Base-by-base conservation (phyloP, 2,797 vertebrate genomes). In the Picus viridis region DNA sequence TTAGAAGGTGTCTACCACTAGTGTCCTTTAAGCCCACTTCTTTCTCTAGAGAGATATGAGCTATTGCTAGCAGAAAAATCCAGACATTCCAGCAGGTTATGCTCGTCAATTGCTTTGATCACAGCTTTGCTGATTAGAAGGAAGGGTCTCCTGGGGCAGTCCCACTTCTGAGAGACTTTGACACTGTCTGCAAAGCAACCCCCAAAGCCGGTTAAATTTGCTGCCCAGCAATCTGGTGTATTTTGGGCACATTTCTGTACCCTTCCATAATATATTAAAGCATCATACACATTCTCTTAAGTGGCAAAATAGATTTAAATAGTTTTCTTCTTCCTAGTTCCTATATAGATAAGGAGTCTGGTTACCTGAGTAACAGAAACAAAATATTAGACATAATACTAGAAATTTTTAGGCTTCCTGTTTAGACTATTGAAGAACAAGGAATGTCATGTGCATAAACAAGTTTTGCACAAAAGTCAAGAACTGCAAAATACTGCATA, bases 341-440 rank as follows among this genome's bases (percentile, higher is more conserved):
- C 39, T 76, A 11, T 14, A 12, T 5, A 26, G 4, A 75, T 24
- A 12, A 70, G 24, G 22, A 79, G 39, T 67, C 20, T 88, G n/a
- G 27, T 86, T 89, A 62, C 29, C 74, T 67, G 34, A 85, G 54
- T 79, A 82, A 84, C 20, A 76, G 68, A 81, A 90, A 76, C 10
- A 73, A 16, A 84, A 63, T 86, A 76, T 82, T 56, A 86, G 34
- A 61, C 16, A 57, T 43, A 78, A 81, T 80, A 81, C 63, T 73
- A 70, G 53, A 88, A 79, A 86, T 56, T 79, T 6, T 65, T 67
- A 51, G 54, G 10, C 13, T 57, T 43, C 30, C 10, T 67, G 61
- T 71, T 88, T 83, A 84, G 14, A 23, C 39, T 76, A 29, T 63
- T 58, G 80, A 93, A 58, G 39, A 86, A 34, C 13, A 67, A 63